Evolutionary conservation across 2,797 vertebrate species (phyloP).

Genomic region (Clarias laeviceps): DNA sequence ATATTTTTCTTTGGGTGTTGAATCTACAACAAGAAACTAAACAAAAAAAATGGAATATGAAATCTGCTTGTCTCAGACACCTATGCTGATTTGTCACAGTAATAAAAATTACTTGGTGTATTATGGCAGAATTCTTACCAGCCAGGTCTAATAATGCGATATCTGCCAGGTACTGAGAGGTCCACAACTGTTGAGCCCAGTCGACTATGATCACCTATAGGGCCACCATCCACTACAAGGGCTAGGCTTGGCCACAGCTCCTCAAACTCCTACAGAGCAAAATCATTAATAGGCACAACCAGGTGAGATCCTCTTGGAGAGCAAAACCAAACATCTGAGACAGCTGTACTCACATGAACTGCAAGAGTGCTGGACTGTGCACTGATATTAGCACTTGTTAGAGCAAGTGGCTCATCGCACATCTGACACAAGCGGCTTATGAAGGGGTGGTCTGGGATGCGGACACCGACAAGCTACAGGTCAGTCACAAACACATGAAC

Average conservation of each 20-base stretch:
- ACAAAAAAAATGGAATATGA: background rate
- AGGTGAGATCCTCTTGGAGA: background rate
- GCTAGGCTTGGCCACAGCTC: constrained; percentile 90
- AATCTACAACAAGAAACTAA: background rate
- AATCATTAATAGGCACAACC: background rate
- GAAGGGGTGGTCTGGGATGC: constrained; percentile 88
- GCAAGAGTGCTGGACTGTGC: constrained; percentile 83
- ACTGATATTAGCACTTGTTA: constrained; percentile 94
- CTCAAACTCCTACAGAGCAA: constrained; percentile 83
- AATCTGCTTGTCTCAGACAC: background rate
- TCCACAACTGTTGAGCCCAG: constrained; percentile 93
- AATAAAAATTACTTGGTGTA: background rate
- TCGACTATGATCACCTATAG: constrained; percentile 83
- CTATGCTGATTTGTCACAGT: background rate
- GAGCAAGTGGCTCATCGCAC: constrained; percentile 85
- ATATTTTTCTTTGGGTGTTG: background rate
- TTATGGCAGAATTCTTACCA: constrained; percentile 76
- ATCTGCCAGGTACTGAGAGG: constrained; percentile 83
- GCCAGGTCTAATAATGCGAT: constrained; percentile 86
- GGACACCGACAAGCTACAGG: constrained; percentile 88
- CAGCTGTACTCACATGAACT: constrained; percentile 75
- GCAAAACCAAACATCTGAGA: no score
- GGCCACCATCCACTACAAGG: constrained; percentile 88
- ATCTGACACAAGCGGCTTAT: constrained; percentile 83
- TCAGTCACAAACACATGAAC: background rate